phyloP scores from a whole-genome alignment of 2,113 vertebrate species.

The Porphyrio hochstetteri region DNA sequence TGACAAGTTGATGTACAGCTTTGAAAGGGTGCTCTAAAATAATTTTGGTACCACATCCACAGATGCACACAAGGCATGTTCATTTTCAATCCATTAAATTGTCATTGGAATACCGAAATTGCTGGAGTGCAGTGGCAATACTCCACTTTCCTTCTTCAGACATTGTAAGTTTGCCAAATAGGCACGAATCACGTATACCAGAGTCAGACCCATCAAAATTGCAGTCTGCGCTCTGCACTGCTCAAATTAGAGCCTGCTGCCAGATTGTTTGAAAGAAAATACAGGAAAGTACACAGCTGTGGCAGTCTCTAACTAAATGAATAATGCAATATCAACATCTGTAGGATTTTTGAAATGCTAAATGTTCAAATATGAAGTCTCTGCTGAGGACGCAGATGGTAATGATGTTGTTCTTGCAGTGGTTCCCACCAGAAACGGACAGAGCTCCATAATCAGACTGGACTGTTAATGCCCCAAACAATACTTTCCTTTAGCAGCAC shows the following conservation, averaged over 20 bases:
- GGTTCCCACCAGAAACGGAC: neutral
- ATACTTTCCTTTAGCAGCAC: conserved; percentile 21
- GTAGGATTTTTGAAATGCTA: conserved; percentile 67
- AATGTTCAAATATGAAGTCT: conserved; percentile 25
- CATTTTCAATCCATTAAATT: neutral
- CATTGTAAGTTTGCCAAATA: neutral
- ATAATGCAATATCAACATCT: conserved; percentile 70
- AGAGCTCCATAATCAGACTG: conserved; percentile 3
- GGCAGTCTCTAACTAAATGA: conserved; percentile 34
- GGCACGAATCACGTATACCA: neutral
- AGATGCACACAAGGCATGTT: neutral
- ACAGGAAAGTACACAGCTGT: conserved; percentile 63
- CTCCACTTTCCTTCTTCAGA: neutral
- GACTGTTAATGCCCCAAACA: conserved; percentile 25
- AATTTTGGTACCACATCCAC: neutral
- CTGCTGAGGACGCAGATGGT: conserved; percentile 37
- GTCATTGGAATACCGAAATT: neutral
- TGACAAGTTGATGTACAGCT: neutral
- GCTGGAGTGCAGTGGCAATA: neutral
- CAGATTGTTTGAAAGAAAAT: conserved; percentile 56
- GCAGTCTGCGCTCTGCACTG: neutral
- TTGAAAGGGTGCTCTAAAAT: neutral
- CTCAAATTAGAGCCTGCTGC: conserved; percentile 41
- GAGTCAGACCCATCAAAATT: neutral
- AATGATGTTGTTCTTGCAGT: conserved; percentile 17